Base-by-base conservation (phyloP, 92 coral and sea anemone genomes). In the Palythoa heliodiscus region DNA sequence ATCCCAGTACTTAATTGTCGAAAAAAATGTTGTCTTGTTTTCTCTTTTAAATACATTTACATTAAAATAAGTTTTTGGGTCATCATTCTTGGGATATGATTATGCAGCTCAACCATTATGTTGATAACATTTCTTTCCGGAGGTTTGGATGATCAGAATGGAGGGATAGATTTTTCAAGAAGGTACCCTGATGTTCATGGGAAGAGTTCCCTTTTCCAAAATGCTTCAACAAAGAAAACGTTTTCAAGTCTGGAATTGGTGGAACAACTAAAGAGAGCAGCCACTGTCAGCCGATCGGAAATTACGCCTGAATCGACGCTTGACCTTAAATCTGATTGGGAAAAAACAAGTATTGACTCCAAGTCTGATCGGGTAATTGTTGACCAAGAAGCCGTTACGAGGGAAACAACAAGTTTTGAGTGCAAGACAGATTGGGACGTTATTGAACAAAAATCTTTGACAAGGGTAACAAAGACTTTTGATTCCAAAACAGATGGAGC, bases 281-380 rank as follows among this genome's bases (percentile, higher is more conserved):
- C 84, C 38, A 89, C 92, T 1, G 75, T 88, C 29, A 77, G 84
- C 68, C 85, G 83, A 48, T 15, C 14, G 16, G 38, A 83, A 35
- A 52, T 68, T 68, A 68, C 72, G 23, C 43, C 14, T 25, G 73
- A 70, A 6, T 29, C n/a, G 10, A 37, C 75, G 8, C 1, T 70
- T 0, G 55, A 40, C 14, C 53, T n/a, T n/a, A 19, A 43, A 52
- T 25, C 47, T 53, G 23, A 17, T 24, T 23, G 20, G 87, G 86
- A 74, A 10, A 74, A 88, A 23, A n/a, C 37, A 37, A 64, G 35
- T 64, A 12, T 64, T 64, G 70, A 8, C 1, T 52, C 64, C 67
- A 23, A 25, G 47, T 16, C 40, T 8, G 50, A 37, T 29, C 1
- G 74, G 35, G 70, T 10, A 8, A 1, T 68, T 68, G 39, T 23